Evolutionary conservation across 2,797 vertebrate species (phyloP), one percentile per base, ranked within the genome.

Genomic region (Decapterus maruadsi): DNA sequence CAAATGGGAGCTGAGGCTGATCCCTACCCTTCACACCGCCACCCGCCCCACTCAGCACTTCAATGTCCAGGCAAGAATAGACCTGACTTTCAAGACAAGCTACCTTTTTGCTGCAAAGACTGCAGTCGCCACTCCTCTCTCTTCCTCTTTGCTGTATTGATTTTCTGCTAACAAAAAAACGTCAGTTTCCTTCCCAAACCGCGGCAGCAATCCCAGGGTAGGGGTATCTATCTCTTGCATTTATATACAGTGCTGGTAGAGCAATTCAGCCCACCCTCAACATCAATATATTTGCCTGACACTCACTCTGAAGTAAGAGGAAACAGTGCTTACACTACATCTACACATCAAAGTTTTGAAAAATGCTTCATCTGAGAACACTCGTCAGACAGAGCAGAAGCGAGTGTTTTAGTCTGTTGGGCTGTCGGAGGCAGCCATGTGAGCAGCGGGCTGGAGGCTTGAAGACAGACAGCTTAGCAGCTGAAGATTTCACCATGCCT

Each of bases 361-460:
- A 88, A 89, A 84, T 14, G 78, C 77, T 89, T 72, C 53, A 68
- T 88, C 74, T 87, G 75, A 73, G 72, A 88, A 81, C 83, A 81
- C 69, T 87, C 80, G 63, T 92, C 90, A 90, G 82, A 84, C 78
- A 55, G 72, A 75, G 88, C 79, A 74, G 88, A 67, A 84, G 86
- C 51, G 29, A 89, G 50, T 81, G 87, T 88, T 91, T 87, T 55
- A 88, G 89, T 91, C 80, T 90, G 89, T 71, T 42, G 77, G 85
- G 71, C 90, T 92, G 93, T 93, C 91, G 90, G 86, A 89, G 68
- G 83, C 88, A 82, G 88, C 89, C 81, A 81, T 83, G 88, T 91
- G 90, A 92, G 86, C 90, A 90, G 87, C 72, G 55, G 72, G 83
- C 82, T 83, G 84, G 42, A 80, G 83, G 89, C 87, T 87, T 78